phyloP scores from a whole-genome alignment of 2,888 invertebrate genomes.

The Aspidapion aeneum region DNA sequence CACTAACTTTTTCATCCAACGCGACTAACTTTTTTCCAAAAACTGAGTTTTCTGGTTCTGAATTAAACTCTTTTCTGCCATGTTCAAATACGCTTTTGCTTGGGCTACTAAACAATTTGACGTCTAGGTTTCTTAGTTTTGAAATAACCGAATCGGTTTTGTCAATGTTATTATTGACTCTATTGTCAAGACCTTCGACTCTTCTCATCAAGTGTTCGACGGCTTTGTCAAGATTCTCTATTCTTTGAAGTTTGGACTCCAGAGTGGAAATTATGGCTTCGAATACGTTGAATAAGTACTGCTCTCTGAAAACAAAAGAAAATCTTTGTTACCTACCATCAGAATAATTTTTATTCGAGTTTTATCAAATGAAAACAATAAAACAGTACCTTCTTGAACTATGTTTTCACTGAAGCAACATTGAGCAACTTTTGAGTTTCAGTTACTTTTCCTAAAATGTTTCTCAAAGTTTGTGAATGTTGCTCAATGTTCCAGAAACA shows the following conservation, averaged over 20 bases:
- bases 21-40: conserved; percentile 66
- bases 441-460: no score
- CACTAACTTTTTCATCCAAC: conserved; percentile 78
- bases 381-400: no score
- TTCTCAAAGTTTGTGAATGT: no score
- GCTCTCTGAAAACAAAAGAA: conserved; percentile 67
- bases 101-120: conserved; percentile 64
- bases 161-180: conserved; percentile 78
- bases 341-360: no score
- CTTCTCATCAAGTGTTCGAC: conserved; percentile 83
- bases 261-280: conserved; percentile 86
- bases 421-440: no score
- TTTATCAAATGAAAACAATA: no score
- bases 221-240: conserved; percentile 84
- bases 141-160: conserved; percentile 82
- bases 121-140: conserved; percentile 70
- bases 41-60: conserved; percentile 43
- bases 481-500: no score
- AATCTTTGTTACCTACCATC: no score
- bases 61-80: conserved; percentile 24
- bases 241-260: conserved; percentile 82
- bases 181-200: conserved; percentile 76
- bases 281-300: conserved; percentile 84
- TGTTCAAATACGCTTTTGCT: conserved; percentile 25
- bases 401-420: no score